Evolutionary conservation across 2,113 vertebrate genomes (phyloP).

Genomic region (Nannospalax galili): DNA sequence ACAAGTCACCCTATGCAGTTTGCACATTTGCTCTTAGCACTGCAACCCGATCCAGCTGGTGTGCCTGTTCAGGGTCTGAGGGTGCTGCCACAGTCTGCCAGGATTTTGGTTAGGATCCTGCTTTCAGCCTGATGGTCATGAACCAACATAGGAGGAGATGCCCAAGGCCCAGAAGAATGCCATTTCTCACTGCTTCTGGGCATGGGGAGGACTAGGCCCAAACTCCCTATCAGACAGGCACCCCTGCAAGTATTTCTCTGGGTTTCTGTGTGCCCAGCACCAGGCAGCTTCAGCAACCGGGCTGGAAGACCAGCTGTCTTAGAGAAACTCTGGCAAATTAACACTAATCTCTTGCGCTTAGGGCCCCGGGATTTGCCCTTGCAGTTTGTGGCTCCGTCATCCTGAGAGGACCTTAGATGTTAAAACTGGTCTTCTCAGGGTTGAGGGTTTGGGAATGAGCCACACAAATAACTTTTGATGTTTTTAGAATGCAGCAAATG

Average conservation of each 20-base stretch:
- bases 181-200: slow-evolving; percentile 95
- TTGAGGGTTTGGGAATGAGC: background rate
- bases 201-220: slow-evolving; percentile 27
- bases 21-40: background rate
- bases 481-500: slow-evolving; percentile 39
- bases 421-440: background rate
- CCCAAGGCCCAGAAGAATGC: slow-evolving; percentile 95
- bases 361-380: background rate
- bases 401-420: background rate
- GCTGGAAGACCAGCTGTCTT: background rate
- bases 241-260: background rate
- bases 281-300: background rate
- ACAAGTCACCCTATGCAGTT: background rate
- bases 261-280: background rate
- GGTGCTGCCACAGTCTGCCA: no score
- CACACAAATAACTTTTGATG: background rate
- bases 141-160: slow-evolving; percentile 96
- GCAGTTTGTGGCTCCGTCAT: background rate
- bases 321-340: background rate
- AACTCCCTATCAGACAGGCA: background rate
- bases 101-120: slow-evolving; percentile 89
- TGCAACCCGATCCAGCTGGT: background rate
- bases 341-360: background rate
- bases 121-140: slow-evolving; percentile 94
- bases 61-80: background rate